Evolutionary conservation across 2,113 vertebrate species (phyloP).

Genomic region (Rhynchopsitta pachyrhyncha): DNA sequence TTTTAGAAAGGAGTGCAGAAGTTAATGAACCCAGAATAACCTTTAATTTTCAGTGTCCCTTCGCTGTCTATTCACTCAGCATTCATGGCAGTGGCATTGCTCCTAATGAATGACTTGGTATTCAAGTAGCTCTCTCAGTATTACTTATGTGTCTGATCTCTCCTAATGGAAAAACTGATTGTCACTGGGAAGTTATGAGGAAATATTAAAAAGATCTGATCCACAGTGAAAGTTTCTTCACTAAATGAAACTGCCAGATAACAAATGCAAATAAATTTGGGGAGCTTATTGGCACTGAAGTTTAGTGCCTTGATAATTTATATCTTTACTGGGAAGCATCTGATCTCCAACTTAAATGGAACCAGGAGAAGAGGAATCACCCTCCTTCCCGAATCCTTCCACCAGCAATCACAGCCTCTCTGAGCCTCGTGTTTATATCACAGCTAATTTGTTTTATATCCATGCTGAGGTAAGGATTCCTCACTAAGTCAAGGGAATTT

Average conservation of each 20-base stretch:
- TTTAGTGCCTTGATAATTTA: slow-evolving; percentile 44
- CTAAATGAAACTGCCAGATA: slow-evolving; percentile 53
- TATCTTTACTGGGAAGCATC: background rate
- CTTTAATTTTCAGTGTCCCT: slow-evolving; percentile 65
- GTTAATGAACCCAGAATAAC: slow-evolving; percentile 64
- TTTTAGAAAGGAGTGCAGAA: slow-evolving; percentile 58
- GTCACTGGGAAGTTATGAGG: slow-evolving; percentile 61
- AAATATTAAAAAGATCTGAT: slow-evolving; percentile 66
- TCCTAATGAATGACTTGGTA: slow-evolving; percentile 69
- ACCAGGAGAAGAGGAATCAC: slow-evolving; percentile 28
- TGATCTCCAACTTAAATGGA: slow-evolving; percentile 42
- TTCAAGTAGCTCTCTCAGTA: slow-evolving; percentile 55
- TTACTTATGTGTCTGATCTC: slow-evolving; percentile 69
- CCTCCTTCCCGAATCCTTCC: background rate
- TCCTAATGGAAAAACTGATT: slow-evolving; percentile 68
- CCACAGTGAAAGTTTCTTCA: slow-evolving; percentile 44
- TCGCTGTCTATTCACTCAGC: slow-evolving; percentile 40
- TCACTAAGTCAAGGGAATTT: background rate
- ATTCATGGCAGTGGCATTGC: slow-evolving; percentile 32
- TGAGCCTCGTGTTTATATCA: background rate
- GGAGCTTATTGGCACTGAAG: slow-evolving; percentile 21
- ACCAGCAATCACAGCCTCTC: slow-evolving; percentile 6
- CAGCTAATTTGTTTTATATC: slow-evolving; percentile 17
- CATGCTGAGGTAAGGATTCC: background rate
- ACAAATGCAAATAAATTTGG: slow-evolving; percentile 60